Evolutionary conservation across 2,888 invertebrate genomes (phyloP), one percentile per base, ranked within the genome.

Genomic region (Ephialtes manifestator): DNA sequence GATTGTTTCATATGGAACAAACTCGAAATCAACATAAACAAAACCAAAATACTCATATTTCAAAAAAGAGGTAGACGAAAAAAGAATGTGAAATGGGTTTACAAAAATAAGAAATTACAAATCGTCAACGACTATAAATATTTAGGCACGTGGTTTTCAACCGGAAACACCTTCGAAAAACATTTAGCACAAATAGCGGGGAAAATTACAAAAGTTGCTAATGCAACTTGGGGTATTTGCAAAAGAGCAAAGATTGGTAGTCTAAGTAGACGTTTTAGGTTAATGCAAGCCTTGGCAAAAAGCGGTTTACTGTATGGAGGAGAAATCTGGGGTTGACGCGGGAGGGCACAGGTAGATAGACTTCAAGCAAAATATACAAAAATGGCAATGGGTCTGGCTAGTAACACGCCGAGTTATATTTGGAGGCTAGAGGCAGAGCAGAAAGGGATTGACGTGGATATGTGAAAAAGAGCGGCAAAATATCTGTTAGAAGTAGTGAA

Each of bases 121-220:
- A 76, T 74, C 11, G 87, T 85, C 0, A 77, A 70, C 0, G 72
- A 78, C 2, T 85, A 76, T 11, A 87, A 79, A 13, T 87, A 85
- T 8, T 24, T 85, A 4, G 85, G 77, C 0, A 82, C 31, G 31
- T 31, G 31, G 31, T 31, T 31, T n/a, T 39, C 81, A 10, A 35
- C 65, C 10, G n/a, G n/a, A n/a, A n/a, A n/a, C n/a, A n/a, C n/a
- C n/a, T n/a, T n/a, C n/a, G n/a, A n/a, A n/a, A n/a, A 55, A 7
- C 83, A 85, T 3, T 15, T 70, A 11, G 20, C 48, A 35, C 18
- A 43, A 8, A 35, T 80, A 28, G 70, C 24, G 28, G 74, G 65
- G 2, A 83, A 81, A 31, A 72, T 58, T 35, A 53, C 53, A 15
- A 85, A 75, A 15, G 81, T 79, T n/a, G 58, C 58, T 10, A 81